These are phyloP conservation scores for Psittacula echo DNA, from an alignment of 2,797 vertebrate genomes.

Conservation along the genomic window DNA sequence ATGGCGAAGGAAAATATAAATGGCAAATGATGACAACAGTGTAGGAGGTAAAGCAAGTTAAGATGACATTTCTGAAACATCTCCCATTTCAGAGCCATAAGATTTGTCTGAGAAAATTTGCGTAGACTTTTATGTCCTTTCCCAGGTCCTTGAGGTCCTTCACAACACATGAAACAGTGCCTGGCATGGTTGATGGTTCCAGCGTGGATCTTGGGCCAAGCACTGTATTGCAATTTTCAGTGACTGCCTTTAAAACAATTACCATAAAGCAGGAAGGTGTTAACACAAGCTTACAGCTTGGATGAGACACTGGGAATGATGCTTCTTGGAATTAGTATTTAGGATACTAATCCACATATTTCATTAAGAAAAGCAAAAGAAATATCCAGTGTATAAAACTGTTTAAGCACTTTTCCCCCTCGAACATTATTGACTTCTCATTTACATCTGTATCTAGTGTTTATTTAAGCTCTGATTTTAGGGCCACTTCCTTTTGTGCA, in stretches of 20 bases:
- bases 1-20: background rate
- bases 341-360: background rate
- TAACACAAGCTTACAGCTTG: background rate
- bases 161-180: accelerated
- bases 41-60: background rate
- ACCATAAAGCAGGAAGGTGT: background rate
- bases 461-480: background rate
- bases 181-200: background rate
- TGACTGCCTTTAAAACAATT: background rate
- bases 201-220: background rate
- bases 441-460: background rate
- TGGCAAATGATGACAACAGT: accelerated
- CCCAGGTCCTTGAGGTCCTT: background rate
- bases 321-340: background rate
- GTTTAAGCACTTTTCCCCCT: background rate
- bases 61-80: background rate
- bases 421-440: background rate
- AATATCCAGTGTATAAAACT: background rate
- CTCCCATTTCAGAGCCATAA: background rate
- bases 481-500: background rate
- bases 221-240: background rate
- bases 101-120: background rate
- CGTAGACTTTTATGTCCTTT: background rate
- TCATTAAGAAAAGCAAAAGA: background rate
- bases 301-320: background rate